Percentiles rank a stretch among this genome's conserved stretches.
Evolutionary conservation across 2,113 vertebrate genomes (phyloP).

Genomic region (Pelmatolapia mariae): DNA sequence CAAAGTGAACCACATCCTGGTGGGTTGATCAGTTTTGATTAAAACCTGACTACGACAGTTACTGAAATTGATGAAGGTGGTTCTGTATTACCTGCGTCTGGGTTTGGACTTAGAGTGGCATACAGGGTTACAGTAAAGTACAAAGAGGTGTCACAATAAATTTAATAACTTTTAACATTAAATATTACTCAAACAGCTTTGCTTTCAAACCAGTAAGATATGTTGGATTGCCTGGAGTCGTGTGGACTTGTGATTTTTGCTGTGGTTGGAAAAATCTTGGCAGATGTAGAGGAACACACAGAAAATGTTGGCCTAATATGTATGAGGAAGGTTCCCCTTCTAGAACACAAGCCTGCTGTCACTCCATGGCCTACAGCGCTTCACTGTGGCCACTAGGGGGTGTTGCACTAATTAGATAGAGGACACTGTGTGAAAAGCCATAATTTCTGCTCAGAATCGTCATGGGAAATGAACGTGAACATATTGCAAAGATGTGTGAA

Average conservation of each 20-base stretch:
- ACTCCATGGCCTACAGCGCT: neutral
- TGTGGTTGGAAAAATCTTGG: neutral
- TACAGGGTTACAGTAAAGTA: neutral
- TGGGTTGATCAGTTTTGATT: neutral
- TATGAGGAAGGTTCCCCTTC: neutral
- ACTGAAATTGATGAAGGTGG: neutral
- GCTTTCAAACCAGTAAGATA: neutral
- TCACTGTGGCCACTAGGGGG: conserved; percentile 14
- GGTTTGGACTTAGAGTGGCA: neutral
- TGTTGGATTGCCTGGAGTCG: neutral
- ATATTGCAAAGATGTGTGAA: conserved; percentile 15
- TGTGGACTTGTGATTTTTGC: neutral
- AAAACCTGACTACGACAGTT: neutral
- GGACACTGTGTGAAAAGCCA: neutral
- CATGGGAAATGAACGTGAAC: conserved; percentile 6
- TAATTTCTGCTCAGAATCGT: neutral
- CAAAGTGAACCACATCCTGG: neutral
- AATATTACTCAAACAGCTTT: neutral
- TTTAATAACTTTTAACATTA: neutral
- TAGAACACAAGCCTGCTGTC: neutral
- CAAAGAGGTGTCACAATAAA: neutral
- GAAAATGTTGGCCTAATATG: neutral
- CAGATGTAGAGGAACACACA: neutral
- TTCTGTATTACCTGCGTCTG: neutral
- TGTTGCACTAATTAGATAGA: neutral